phyloP scores from a whole-genome alignment of 2,797 vertebrate species.

The Clamator glandarius region DNA sequence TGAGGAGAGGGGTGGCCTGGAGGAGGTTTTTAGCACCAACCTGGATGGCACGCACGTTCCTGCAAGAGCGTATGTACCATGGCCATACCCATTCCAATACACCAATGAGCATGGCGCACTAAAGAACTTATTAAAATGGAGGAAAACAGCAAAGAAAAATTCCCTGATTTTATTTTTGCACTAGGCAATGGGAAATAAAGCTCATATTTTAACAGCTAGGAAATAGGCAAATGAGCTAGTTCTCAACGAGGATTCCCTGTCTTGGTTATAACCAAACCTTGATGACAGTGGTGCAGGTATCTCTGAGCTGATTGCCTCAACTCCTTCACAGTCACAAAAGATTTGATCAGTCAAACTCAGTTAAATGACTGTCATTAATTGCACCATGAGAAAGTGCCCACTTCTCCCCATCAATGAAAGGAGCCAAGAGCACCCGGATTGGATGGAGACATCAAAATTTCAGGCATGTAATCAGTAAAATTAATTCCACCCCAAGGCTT shows the following conservation, averaged over 20 bases:
- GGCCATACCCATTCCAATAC: neutral
- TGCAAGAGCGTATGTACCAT: neutral
- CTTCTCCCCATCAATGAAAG: neutral
- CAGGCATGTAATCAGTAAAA: accelerated
- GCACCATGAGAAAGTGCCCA: neutral
- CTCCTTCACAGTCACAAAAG: neutral
- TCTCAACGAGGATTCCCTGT: neutral
- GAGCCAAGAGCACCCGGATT: neutral
- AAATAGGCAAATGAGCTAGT: neutral
- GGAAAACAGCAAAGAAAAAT: neutral
- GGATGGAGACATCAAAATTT: neutral
- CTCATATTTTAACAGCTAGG: neutral
- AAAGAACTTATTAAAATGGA: neutral
- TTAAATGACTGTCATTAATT: accelerated
- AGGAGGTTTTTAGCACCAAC: neutral
- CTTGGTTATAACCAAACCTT: neutral
- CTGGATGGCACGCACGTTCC: neutral
- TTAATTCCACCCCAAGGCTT: neutral
- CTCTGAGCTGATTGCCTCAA: neutral
- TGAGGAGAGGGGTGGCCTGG: neutral
- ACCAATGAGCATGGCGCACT: neutral
- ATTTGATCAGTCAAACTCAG: neutral
- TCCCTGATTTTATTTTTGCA: neutral
- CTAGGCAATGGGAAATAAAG: accelerated
- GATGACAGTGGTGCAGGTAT: accelerated